These are phyloP conservation scores for Melipona bicolor DNA, from an alignment of 2,888 invertebrate genomes.

Conservation along the genomic window DNA sequence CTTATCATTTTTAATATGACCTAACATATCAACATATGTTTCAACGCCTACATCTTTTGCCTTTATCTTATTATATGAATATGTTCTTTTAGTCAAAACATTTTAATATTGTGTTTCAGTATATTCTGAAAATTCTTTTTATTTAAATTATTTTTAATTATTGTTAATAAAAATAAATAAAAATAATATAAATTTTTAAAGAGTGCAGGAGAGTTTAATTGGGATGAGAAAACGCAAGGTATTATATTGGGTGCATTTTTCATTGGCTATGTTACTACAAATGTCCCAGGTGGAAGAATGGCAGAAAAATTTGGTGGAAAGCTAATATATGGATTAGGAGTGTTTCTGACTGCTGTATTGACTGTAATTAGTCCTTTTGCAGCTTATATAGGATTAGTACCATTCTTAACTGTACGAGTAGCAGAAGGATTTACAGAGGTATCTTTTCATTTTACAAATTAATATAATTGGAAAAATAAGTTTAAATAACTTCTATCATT, in stretches of 20 bases:
- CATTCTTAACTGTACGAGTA: conserved; percentile 91
- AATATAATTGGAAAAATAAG: not conserved
- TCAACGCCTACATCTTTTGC: conserved; percentile 18
- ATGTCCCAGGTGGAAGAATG: conserved; percentile 92
- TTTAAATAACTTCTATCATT: conserved; percentile 18
- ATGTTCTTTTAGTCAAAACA: not conserved
- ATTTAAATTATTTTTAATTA: not conserved
- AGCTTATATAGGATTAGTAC: conserved; percentile 87
- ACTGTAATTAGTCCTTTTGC: conserved; percentile 94
- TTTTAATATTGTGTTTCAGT: not conserved
- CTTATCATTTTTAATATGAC: conserved; percentile 60
- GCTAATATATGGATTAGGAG: conserved; percentile 92
- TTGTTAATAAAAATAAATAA: not conserved
- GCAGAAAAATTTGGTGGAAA: conserved; percentile 96
- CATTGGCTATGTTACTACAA: conserved; percentile 92
- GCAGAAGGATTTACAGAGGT: conserved; percentile 94
- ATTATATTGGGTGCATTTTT: conserved; percentile 93
- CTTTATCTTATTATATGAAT: conserved; percentile 11
- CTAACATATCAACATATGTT: conserved; percentile 10
- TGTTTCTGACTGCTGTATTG: conserved; percentile 92
- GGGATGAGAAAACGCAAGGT: conserved; percentile 92
- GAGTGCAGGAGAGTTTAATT: conserved; percentile 90
- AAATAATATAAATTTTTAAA: conserved; percentile 77
- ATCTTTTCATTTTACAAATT: conserved; percentile 7
- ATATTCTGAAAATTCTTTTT: not conserved